These are phyloP conservation scores for Poecilia latipinna DNA, from an alignment of 2,113 vertebrate species.

Conservation along the genomic window DNA sequence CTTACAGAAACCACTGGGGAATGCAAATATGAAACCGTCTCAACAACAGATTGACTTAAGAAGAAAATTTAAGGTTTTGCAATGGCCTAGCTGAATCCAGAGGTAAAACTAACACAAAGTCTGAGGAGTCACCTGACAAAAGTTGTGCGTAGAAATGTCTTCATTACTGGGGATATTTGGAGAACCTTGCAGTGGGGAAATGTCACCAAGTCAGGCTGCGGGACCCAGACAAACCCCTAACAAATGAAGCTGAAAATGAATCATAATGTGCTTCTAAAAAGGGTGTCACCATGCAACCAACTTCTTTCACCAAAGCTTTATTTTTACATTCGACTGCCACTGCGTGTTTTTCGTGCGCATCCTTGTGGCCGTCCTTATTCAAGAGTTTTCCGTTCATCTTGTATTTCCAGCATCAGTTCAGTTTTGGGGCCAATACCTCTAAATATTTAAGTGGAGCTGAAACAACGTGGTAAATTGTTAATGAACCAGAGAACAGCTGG, in stretches of 20 bases:
- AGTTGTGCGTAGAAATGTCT: not conserved
- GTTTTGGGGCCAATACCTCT: not conserved
- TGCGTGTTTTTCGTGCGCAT: not conserved
- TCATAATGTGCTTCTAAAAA: not conserved
- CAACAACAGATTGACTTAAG: not conserved
- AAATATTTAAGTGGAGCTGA: constrained; percentile 8
- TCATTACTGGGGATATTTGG: no score
- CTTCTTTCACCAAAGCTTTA: not conserved
- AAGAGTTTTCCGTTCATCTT: constrained; percentile 8
- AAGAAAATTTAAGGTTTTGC: not conserved
- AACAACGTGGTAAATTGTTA: not conserved
- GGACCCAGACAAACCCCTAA: no score
- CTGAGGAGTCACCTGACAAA: not conserved
- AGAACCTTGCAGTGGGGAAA: no score
- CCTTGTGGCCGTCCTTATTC: constrained; percentile 5
- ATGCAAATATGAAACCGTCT: not conserved
- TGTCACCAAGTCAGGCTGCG: no score
- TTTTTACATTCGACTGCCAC: not conserved
- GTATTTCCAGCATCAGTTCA: not conserved
- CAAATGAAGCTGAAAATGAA: not conserved
- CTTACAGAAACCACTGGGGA: not conserved
- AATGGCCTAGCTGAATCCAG: not conserved
- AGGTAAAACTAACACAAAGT: not conserved
- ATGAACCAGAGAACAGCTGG: not conserved
- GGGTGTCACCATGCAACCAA: no score